Evolutionary conservation across 2,113 vertebrate genomes (phyloP).

Genomic region (Ramphastos sulfuratus): DNA sequence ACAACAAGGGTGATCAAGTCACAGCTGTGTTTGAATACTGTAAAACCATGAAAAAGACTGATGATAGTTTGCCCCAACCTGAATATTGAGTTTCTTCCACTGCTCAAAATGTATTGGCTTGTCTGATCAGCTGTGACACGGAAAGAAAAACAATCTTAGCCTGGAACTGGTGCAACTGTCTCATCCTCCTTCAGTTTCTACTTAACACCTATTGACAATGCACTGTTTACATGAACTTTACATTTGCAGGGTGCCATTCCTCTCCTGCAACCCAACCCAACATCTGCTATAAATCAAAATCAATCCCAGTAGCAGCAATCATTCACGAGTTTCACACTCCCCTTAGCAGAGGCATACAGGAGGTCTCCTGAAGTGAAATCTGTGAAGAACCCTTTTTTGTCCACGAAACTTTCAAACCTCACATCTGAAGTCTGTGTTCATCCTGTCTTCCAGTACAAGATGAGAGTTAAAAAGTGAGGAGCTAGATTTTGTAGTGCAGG

Average conservation of each 20-base stretch:
- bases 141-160: neutral
- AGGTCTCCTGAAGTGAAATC: neutral
- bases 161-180: neutral
- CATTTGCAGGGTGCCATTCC: neutral
- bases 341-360: neutral
- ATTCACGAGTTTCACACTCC: neutral
- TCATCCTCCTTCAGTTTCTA: neutral
- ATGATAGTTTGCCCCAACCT: neutral
- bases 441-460: neutral
- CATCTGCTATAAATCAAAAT: neutral
- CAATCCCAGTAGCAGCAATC: neutral
- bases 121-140: neutral
- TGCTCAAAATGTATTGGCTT: neutral
- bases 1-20: neutral
- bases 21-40: neutral
- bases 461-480: neutral
- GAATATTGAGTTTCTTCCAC: neutral
- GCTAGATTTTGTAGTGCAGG: neutral
- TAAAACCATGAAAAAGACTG: neutral
- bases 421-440: neutral
- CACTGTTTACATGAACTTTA: neutral
- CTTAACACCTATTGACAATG: neutral
- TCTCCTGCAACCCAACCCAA: neutral
- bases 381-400: neutral
- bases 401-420: neutral